Evolutionary conservation across 2,888 invertebrate species (phyloP), one percentile per base, ranked within the genome.

Genomic region (Drosophila acutilabella): DNA sequence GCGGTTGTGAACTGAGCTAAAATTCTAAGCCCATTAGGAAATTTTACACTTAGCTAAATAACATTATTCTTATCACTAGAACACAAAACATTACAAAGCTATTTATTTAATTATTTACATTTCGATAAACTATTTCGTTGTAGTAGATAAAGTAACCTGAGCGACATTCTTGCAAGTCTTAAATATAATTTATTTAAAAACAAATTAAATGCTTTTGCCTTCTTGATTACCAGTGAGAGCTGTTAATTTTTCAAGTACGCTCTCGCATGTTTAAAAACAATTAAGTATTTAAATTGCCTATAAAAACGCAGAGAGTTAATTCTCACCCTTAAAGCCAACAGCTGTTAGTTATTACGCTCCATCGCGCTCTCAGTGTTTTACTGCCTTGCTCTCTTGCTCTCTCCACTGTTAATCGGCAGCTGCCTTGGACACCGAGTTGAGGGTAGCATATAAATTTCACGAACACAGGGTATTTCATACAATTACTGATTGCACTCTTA

Each of bases 1-100:
- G 2, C 0, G 75, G 75, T 70, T 48, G 14, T 3, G 30, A 75
- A 56, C 76, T 75, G 38, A 11, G 48, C 60, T 75, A 54, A 2
- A 6, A 11, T 3, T 18, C 40, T 5, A 14, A 18, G 13, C n/a
- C 20, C 8, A 26, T 33, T 40, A 1, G 11, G 16, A 48, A 62
- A 61, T 38, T 58, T 40, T n/a, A 11, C 8, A 44, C 45, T n/a
- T 18, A 1, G 5, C 4, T 44, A n/a, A 10, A 14, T 1, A 40
- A 44, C 8, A 1, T 16, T 2, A 8, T 48, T 26, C 72, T 71
- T 72, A 71, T 70, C 65, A 7, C 1, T 50, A 10, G 1, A 14
- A 20, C 33, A 33, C 8, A 45, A 14, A 10, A 36, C 36, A 36
- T 38, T 44, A 11, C 20, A 44, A 44, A 23, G 16, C 14, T 11